phyloP scores from a whole-genome alignment of 1,140 invertebrate genomes.

The Cotesia vestalis region DNA sequence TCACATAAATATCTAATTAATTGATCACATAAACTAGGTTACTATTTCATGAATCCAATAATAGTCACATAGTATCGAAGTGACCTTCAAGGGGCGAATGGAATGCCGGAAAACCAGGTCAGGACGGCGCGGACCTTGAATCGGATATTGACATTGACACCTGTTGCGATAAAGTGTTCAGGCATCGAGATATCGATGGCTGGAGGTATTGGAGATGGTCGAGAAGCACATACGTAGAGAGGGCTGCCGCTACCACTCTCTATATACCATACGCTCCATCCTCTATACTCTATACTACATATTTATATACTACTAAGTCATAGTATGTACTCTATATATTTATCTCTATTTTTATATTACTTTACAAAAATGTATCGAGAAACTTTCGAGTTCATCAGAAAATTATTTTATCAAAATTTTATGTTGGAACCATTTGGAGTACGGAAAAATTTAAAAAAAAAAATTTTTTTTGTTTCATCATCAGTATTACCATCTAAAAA shows the following conservation, averaged over 20 bases:
- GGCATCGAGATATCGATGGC: conserved; percentile 43
- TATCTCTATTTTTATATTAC: no score
- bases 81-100: conserved; percentile 38
- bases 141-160: conserved; percentile 46
- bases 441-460: no score
- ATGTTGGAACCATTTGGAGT: no score
- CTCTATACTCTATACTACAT: not conserved
- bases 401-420: no score
- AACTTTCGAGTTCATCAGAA: no score
- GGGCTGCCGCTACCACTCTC: conserved; percentile 8
- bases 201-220: conserved; percentile 31
- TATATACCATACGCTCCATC: not conserved
- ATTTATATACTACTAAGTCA: not conserved
- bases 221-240: conserved; percentile 11
- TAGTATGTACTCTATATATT: no score
- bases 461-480: no score
- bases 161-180: conserved; percentile 46
- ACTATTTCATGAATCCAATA: conserved; percentile 1
- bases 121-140: conserved; percentile 40
- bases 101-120: conserved; percentile 32
- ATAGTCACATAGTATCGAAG: not conserved
- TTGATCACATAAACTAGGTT: not conserved
- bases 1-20: not conserved
- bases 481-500: no score
- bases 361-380: no score